These are phyloP conservation scores for Rallus crepitans DNA, from an alignment of 2,797 vertebrate species.

Conservation along the genomic window DNA sequence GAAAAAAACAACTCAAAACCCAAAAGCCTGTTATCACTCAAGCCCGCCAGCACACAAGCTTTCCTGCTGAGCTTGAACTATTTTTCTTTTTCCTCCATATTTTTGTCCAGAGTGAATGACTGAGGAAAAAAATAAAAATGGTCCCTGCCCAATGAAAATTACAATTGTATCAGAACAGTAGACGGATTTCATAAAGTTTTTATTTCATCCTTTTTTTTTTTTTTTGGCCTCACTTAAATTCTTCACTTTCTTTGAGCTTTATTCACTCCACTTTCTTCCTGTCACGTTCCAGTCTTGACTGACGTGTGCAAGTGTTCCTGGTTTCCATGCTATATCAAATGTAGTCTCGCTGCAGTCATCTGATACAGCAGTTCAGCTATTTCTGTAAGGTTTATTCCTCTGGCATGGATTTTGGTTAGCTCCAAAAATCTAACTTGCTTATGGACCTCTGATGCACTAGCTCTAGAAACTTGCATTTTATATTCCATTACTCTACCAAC, in stretches of 20 bases:
- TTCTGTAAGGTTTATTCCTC: not conserved
- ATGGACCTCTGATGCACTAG: not conserved
- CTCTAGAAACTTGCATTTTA: constrained; percentile 39
- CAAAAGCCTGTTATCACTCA: not conserved
- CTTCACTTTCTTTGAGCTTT: not conserved
- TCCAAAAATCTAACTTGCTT: not conserved
- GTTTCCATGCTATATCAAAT: not conserved
- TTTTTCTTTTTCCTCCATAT: not conserved
- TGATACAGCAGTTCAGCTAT: constrained; percentile 31
- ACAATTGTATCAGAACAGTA: not conserved
- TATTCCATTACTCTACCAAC: not conserved
- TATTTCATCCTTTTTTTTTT: not conserved
- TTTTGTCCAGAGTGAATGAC: not conserved
- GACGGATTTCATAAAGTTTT: not conserved
- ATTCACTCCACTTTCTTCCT: not conserved
- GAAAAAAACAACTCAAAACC: not conserved
- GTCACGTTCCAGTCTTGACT: constrained; percentile 7
- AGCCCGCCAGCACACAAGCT: not conserved
- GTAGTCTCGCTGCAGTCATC: not conserved
- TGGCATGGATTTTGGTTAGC: not conserved
- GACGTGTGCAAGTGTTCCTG: constrained; percentile 19
- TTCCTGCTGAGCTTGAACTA: not conserved
- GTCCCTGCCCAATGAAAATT: not conserved
- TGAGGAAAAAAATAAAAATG: not conserved
- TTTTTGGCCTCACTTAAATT: not conserved